Base-by-base conservation (phyloP, 1,140 invertebrate genomes). In the Sinella curviseta region DNA sequence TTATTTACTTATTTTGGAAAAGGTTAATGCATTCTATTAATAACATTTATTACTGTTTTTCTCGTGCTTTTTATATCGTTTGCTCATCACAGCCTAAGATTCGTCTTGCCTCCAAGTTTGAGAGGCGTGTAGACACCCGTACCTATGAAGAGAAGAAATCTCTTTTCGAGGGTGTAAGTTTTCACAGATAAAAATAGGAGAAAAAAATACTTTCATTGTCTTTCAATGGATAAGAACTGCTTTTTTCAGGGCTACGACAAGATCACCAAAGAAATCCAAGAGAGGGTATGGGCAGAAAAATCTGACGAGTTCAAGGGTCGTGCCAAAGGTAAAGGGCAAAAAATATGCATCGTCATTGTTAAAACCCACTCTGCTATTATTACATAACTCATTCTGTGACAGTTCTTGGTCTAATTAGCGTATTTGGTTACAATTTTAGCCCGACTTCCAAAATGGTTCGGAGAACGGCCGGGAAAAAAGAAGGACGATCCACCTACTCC, bases 41-140 rank as follows among this genome's bases (percentile, higher is more conserved):
- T n/a, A n/a, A n/a, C n/a, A n/a, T n/a, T n/a, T n/a, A n/a, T n/a
- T n/a, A n/a, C 20, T 48, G 39, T 48, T 48, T 48, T 48, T 48
- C 39, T 8, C 39, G 39, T 48, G 39, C 39, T 12, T 12, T 48
- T 48, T 12, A 48, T 48, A 48, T 12, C 20, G 39, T 48, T 48
- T 48, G 8, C 39, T 74, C 4, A 74, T 74, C 16, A 8, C 84
- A 90, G 88, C 89, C 90, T 35, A 90, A 91, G 85, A 88, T 90
- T 36, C 86, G 86, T 76, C 86, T 89, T 78, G 88, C 88, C 81
- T 89, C 87, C 84, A 90, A 91, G 84, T 91, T 89, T 85, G 90
- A 90, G 83, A 85, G 90, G 67, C 88, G 89, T 78, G 89, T 88
- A 55, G 90, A 90, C 83, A 86, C 88, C 79, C 81, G 89, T 80